Percentiles rank a stretch among this genome's conserved stretches.
phyloP scores from a whole-genome alignment of 2,888 invertebrate species.

The Eilema griseolum region DNA sequence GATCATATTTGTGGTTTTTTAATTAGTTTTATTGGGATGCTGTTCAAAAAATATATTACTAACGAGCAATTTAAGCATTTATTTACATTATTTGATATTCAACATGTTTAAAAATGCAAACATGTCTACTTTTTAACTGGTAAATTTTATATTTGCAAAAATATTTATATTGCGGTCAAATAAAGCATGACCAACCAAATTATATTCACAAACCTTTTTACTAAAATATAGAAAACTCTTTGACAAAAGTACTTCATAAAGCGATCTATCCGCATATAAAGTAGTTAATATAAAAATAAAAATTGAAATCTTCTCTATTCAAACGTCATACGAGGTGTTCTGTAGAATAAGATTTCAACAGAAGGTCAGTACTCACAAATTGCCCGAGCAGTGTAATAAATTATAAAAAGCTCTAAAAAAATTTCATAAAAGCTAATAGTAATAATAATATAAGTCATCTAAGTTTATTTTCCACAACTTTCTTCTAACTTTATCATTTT shows the following conservation, averaged over 20 bases:
- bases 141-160: neutral
- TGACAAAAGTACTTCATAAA: neutral
- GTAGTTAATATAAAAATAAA: slow-evolving; percentile 6
- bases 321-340: slow-evolving; percentile 23
- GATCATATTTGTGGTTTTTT: neutral
- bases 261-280: slow-evolving; percentile 1
- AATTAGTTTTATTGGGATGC: neutral
- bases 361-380: slow-evolving; percentile 27
- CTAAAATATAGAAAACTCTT: neutral
- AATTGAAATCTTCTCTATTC: slow-evolving; percentile 11
- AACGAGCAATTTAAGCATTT: neutral
- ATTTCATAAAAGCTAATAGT: neutral
- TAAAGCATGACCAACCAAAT: neutral
- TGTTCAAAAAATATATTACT: too few relatives aligned
- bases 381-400: slow-evolving; percentile 11
- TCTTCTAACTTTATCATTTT: neutral
- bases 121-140: neutral
- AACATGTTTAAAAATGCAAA: neutral
- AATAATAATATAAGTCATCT: neutral
- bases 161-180: neutral
- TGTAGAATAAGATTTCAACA: slow-evolving; percentile 17
- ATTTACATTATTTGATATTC: neutral
- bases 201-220: neutral
- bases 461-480: slow-evolving; percentile 15
- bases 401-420: slow-evolving; percentile 25